Evolutionary conservation across 1,140 invertebrate species (phyloP), one percentile per base, ranked within the genome.

Genomic region (Meteorus sp.): DNA sequence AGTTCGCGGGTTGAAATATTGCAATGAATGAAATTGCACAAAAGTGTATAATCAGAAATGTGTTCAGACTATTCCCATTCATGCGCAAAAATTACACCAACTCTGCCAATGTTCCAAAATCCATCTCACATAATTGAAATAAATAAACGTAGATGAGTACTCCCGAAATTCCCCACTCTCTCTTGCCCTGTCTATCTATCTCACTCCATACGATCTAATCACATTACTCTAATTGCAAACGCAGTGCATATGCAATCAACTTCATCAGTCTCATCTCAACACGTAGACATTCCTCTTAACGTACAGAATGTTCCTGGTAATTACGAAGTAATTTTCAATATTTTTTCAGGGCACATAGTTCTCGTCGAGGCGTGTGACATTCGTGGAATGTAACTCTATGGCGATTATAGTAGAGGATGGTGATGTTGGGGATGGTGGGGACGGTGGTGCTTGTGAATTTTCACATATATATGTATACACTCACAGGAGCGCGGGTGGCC

Each of bases 281-380:
- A 56, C 17, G 31, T 17, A 31, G 4, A 22, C 9, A 33, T 47
- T 2, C 22, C 33, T 43, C 44, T 11, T 29, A 33, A 31, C 29
- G 55, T n/a, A n/a, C n/a, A 39, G 27, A 29, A 9, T 29, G 44
- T n/a, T n/a, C n/a, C n/a, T n/a, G n/a, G n/a, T 48, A 45, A 52
- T 59, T 41, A 53, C 39, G 7, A 27, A 56, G 56, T 31, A 50
- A 63, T 56, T 59, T 59, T 47, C 41, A 56, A 62, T 62, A 59
- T 62, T 59, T 62, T 59, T 25, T 2, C 15, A 43, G 17, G 3
- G n/a, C n/a, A 22, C 41, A 29, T 53, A 17, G 39, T 22, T 48
- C 43, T 51, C n/a, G 37, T 17, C 33, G 29, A 25, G 15, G 23
- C 43, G 27, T n/a, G n/a, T 54, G 43, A 59, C 53, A 56, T 59